These are phyloP conservation scores for Nothoprocta pentlandii DNA, from an alignment of 2,113 vertebrate species.

Conservation along the genomic window DNA sequence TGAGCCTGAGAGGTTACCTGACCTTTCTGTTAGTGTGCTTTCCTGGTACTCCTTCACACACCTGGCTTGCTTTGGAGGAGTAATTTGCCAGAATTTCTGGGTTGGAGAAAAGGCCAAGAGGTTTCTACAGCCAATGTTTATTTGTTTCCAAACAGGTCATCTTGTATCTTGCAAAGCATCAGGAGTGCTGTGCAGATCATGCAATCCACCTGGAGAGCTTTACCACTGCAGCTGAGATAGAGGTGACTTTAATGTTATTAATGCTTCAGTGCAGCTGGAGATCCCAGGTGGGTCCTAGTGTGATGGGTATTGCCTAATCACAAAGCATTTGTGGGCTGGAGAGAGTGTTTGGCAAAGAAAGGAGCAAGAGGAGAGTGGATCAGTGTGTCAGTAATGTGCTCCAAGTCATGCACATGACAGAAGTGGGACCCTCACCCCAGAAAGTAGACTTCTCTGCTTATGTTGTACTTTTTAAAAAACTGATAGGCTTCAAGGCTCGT, in stretches of 20 bases:
- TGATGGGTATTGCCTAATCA: not conserved
- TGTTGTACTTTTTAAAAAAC: not conserved
- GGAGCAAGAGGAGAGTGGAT: not conserved
- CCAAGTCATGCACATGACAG: not conserved
- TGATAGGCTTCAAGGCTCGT: not conserved
- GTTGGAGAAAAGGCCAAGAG: not conserved
- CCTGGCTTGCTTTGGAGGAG: not conserved
- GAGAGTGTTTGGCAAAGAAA: not conserved
- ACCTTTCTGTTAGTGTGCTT: not conserved
- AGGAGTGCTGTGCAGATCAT: not conserved
- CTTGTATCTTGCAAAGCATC: not conserved
- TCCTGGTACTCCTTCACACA: not conserved
- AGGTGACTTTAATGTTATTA: not conserved
- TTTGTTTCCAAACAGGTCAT: fast-evolving
- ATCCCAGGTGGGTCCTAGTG: not conserved
- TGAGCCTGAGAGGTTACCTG: fast-evolving
- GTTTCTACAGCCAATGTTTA: not conserved
- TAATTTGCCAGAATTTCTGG: not conserved
- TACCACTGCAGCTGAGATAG: not conserved
- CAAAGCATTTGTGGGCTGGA: not conserved
- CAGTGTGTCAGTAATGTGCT: fast-evolving
- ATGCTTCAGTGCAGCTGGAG: not conserved
- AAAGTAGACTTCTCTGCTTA: not conserved
- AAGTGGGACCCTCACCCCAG: not conserved
- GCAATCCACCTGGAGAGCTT: not conserved